Percentiles rank a stretch among this genome's conserved stretches.
Evolutionary conservation across 2,888 invertebrate genomes (phyloP).

Genomic region (Alentia gelatinosa): DNA sequence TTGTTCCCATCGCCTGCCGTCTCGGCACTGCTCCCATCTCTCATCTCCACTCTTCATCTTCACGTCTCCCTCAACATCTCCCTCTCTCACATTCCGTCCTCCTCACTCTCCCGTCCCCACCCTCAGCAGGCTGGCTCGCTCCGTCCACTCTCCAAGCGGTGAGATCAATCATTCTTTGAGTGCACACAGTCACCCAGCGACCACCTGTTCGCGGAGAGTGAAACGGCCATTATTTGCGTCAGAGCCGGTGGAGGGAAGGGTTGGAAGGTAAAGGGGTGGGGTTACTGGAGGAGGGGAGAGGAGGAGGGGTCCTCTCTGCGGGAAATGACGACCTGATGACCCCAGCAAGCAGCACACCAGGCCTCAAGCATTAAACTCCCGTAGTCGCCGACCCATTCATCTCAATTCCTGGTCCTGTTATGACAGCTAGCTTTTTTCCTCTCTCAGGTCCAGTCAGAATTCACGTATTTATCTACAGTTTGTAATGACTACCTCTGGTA

Average conservation of each 20-base stretch:
- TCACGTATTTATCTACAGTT: too few species aligned
- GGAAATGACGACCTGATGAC: not conserved
- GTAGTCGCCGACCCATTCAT: not conserved
- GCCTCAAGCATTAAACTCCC: not conserved
- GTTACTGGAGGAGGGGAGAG: too few species aligned
- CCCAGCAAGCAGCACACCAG: not conserved
- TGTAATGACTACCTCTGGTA: too few species aligned
- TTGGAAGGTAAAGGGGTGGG: too few species aligned
- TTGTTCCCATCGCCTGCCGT: not conserved
- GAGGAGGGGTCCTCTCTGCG: not conserved
- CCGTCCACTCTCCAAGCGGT: not conserved
- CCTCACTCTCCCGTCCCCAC: not conserved
- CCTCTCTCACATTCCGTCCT: not conserved
- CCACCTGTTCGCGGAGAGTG: not conserved
- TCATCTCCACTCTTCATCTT: not conserved
- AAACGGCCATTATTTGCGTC: not conserved
- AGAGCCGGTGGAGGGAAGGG: not conserved
- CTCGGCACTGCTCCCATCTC: not conserved
- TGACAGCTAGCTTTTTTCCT: not conserved
- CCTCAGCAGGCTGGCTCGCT: not conserved
- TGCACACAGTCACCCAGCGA: not conserved
- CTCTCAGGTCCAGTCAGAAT: conserved; percentile 1
- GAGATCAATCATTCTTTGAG: not conserved
- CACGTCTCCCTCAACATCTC: not conserved
- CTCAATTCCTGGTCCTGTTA: not conserved